These are phyloP conservation scores for Larimichthys crocea DNA, from an alignment of 2,113 vertebrate species.

Conservation along the genomic window DNA sequence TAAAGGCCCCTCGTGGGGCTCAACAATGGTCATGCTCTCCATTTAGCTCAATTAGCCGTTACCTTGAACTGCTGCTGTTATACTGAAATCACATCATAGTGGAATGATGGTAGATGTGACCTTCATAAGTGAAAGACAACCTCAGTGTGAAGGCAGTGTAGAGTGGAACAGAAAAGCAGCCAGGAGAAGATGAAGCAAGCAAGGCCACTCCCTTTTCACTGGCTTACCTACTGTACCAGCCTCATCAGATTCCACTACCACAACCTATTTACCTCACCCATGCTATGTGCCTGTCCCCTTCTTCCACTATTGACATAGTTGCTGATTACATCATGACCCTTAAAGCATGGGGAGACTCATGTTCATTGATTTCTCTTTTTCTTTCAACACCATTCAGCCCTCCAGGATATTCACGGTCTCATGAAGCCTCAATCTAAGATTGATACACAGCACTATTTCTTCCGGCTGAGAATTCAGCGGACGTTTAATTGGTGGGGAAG, in stretches of 20 bases:
- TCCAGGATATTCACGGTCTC: slow-evolving; percentile 20
- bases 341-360: not conserved
- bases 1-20: slow-evolving; percentile 37
- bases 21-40: slow-evolving; percentile 36
- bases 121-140: slow-evolving; percentile 33
- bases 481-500: slow-evolving; percentile 13
- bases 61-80: slow-evolving; percentile 42
- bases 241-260: not conserved
- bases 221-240: not conserved
- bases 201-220: not conserved
- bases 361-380: slow-evolving; percentile 26
- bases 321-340: slow-evolving; percentile 30
- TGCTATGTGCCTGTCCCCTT: not conserved
- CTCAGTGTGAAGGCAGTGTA: not conserved
- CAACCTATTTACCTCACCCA: not conserved
- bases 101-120: slow-evolving; percentile 39
- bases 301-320: slow-evolving; percentile 1
- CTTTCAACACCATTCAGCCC: slow-evolving; percentile 11
- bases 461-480: not conserved
- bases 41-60: slow-evolving; percentile 69
- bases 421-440: slow-evolving; percentile 6
- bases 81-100: slow-evolving; percentile 33
- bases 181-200: slow-evolving; percentile 1
- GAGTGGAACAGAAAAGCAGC: not conserved
- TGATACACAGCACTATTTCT: slow-evolving; percentile 2